These are phyloP conservation scores for Acromyrmex echinatior DNA, from an alignment of 1,140 invertebrate genomes.

Conservation along the genomic window DNA sequence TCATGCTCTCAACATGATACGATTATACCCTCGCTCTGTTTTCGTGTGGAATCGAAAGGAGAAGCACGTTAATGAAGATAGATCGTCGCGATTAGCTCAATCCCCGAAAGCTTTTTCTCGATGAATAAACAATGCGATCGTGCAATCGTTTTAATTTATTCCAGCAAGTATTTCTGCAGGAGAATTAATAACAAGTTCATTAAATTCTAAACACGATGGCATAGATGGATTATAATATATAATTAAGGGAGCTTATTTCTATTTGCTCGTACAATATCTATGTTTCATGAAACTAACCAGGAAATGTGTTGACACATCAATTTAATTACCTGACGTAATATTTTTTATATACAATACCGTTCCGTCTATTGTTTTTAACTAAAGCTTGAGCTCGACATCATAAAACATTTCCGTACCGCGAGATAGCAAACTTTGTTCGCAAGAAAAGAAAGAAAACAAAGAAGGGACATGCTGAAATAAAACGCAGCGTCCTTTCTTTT, in stretches of 20 bases:
- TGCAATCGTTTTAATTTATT: slow-evolving; percentile 32
- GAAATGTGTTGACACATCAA: neutral
- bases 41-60: slow-evolving; percentile 22
- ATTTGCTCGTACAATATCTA: neutral
- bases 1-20: neutral
- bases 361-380: slow-evolving; percentile 22
- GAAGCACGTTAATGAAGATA: slow-evolving; percentile 32
- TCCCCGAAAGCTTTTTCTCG: slow-evolving; percentile 28
- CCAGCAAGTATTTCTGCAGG: neutral
- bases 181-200: slow-evolving; percentile 31
- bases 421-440: slow-evolving; percentile 20
- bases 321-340: slow-evolving; percentile 15
- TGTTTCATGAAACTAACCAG: neutral
- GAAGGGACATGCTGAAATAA: neutral
- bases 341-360: neutral
- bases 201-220: neutral
- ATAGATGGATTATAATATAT: slow-evolving; percentile 4
- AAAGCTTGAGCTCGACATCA: neutral
- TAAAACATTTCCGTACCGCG: neutral
- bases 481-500: slow-evolving; percentile 19
- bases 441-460: neutral
- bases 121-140: slow-evolving; percentile 11
- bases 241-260: neutral
- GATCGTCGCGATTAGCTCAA: slow-evolving; percentile 38
- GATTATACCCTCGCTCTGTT: neutral